Evolutionary conservation across 2,888 invertebrate genomes (phyloP).

Genomic region (Anaspis maculata): DNA sequence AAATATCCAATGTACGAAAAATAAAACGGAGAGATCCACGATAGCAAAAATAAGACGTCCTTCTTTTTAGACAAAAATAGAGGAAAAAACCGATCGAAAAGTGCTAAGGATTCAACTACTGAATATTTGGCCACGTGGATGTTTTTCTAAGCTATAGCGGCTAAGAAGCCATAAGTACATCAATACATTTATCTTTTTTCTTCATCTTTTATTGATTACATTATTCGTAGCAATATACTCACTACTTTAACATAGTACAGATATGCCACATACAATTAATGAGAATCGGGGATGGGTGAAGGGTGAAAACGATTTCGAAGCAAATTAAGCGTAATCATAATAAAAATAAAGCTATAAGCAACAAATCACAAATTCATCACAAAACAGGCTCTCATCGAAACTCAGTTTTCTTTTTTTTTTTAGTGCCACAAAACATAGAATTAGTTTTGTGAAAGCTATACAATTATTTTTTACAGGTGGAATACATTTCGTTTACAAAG

Average conservation of each 20-base stretch:
- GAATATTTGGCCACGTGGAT: conserved; percentile 41
- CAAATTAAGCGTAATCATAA: conserved; percentile 1
- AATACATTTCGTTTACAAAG: no score
- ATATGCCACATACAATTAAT: conserved; percentile 27
- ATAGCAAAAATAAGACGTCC: conserved; percentile 20
- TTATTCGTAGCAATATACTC: conserved; percentile 23
- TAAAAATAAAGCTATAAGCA: conserved; percentile 11
- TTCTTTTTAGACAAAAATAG: conserved; percentile 9
- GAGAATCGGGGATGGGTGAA: no score
- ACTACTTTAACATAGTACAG: conserved; percentile 26
- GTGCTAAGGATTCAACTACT: conserved; percentile 23
- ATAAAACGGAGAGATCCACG: conserved; percentile 31
- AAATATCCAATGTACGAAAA: conserved; percentile 31
- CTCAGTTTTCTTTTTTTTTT: no score
- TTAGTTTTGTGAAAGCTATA: no score
- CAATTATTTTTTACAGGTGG: no score
- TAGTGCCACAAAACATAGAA: no score
- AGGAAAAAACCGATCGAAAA: conserved; percentile 14
- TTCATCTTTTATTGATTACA: conserved; percentile 27
- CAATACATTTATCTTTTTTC: conserved; percentile 42
- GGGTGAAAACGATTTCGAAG: conserved; percentile 1
- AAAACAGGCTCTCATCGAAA: conserved; percentile 10
- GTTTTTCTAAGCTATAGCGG: conserved; percentile 36
- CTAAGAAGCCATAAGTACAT: conserved; percentile 42
- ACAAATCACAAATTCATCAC: conserved; percentile 16